Conservation (phyloP, 2,113 vertebrate species). For the Dicaeum eximium region DNA sequence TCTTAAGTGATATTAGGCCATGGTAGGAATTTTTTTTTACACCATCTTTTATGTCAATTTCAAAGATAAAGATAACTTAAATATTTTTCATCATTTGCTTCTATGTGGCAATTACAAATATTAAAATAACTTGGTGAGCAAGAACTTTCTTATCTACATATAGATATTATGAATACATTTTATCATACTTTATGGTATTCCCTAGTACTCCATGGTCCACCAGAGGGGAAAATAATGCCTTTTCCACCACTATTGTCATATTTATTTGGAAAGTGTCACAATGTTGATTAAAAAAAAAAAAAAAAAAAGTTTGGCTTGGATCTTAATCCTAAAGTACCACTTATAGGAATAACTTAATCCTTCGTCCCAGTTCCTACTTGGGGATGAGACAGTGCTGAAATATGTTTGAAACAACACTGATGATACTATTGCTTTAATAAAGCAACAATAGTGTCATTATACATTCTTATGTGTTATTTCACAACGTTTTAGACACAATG, state of each 20-base stretch:
- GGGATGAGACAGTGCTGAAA: not conserved
- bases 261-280: not conserved
- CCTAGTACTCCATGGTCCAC: not conserved
- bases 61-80: not conserved
- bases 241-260: not conserved
- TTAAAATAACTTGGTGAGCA: not conserved
- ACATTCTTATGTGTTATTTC: not conserved
- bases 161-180: not conserved
- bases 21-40: not conserved
- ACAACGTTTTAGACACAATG: not conserved
- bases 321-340: not conserved
- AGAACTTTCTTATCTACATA: not conserved
- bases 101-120: not conserved
- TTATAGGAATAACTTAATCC: not conserved
- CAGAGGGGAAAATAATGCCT: not conserved
- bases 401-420: not conserved
- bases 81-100: not conserved
- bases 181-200: not conserved
- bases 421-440: not conserved
- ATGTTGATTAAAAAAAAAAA: not conserved
- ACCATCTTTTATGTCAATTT: not conserved
- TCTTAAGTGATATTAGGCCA: not conserved
- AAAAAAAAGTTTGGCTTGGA: fast-evolving
- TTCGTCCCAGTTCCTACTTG: not conserved
- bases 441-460: not conserved